phyloP scores from a whole-genome alignment of 1,140 invertebrate species.

The Brachionus manjavacas region DNA sequence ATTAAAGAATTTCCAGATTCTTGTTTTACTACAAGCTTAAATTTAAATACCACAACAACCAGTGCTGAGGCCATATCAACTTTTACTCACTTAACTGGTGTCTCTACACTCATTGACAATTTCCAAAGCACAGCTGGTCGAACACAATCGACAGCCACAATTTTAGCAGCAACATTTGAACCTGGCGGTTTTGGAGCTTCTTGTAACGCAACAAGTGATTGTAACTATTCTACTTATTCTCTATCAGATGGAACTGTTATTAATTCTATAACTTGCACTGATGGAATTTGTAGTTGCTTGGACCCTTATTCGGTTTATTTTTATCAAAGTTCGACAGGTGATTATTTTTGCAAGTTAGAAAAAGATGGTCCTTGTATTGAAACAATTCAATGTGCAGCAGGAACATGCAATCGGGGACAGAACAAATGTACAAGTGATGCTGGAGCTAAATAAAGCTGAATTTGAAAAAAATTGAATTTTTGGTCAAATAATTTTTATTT shows the following conservation, averaged over 20 bases:
- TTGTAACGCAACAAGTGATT: neutral
- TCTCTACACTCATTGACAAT: neutral
- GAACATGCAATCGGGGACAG: neutral
- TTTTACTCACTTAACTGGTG: neutral
- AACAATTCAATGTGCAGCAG: neutral
- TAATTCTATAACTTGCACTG: neutral
- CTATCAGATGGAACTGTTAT: neutral
- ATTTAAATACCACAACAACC: neutral
- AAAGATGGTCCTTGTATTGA: neutral
- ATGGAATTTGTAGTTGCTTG: neutral
- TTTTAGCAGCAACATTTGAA: neutral
- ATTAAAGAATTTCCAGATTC: neutral
- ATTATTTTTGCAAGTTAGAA: neutral
- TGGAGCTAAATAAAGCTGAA: no score
- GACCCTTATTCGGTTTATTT: neutral
- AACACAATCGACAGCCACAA: neutral
- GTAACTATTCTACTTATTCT: neutral
- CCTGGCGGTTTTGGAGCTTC: neutral
- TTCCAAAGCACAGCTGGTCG: neutral
- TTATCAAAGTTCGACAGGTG: neutral
- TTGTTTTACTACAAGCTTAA: neutral
- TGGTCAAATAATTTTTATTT: no score
- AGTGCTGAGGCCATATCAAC: neutral
- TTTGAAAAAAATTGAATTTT: no score
- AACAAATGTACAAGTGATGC: neutral